A percentile compares a stretch with the other conserved stretches of the same genome.
Conservation (phyloP, 2,888 invertebrate genomes). For the Chelonus formosanus region DNA sequence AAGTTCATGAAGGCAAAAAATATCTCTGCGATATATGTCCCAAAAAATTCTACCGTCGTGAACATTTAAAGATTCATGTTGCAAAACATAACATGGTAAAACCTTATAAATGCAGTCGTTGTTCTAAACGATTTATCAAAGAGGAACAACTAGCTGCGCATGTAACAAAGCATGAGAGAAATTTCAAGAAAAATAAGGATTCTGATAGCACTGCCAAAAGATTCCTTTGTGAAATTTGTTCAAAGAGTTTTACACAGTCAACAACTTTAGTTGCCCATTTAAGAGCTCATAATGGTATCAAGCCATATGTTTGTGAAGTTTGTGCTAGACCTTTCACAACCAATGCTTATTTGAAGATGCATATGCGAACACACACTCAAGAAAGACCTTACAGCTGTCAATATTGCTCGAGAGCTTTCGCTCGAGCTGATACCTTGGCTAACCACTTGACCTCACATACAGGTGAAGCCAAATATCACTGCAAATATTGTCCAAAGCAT, state of each 20-base stretch:
- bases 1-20: slow-evolving; percentile 62
- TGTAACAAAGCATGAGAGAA: slow-evolving; percentile 59
- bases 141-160: slow-evolving; percentile 61
- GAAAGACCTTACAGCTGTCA: slow-evolving; percentile 63
- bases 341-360: slow-evolving; percentile 63
- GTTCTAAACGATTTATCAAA: slow-evolving; percentile 62
- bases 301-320: slow-evolving; percentile 62
- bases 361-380: slow-evolving; percentile 63
- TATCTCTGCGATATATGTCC: slow-evolving; percentile 63
- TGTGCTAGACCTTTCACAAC: slow-evolving; percentile 62
- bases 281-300: slow-evolving; percentile 61
- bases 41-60: slow-evolving; percentile 61
- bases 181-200: slow-evolving; percentile 59
- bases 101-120: slow-evolving; percentile 60
- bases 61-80: slow-evolving; percentile 62
- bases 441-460: slow-evolving; percentile 63
- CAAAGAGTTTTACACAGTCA: slow-evolving; percentile 63
- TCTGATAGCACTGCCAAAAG: slow-evolving; percentile 57
- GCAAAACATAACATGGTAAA: slow-evolving; percentile 64
- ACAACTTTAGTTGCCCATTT: slow-evolving; percentile 62
- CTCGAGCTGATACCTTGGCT: slow-evolving; percentile 60
- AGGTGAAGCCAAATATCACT: slow-evolving; percentile 63
- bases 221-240: slow-evolving; percentile 62
- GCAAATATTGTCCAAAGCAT: slow-evolving; percentile 62
- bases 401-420: slow-evolving; percentile 61